A percentile compares a stretch with the other conserved stretches of the same genome.
Evolutionary conservation across 2,888 invertebrate species (phyloP).

Genomic region (Ochropleura plecta): DNA sequence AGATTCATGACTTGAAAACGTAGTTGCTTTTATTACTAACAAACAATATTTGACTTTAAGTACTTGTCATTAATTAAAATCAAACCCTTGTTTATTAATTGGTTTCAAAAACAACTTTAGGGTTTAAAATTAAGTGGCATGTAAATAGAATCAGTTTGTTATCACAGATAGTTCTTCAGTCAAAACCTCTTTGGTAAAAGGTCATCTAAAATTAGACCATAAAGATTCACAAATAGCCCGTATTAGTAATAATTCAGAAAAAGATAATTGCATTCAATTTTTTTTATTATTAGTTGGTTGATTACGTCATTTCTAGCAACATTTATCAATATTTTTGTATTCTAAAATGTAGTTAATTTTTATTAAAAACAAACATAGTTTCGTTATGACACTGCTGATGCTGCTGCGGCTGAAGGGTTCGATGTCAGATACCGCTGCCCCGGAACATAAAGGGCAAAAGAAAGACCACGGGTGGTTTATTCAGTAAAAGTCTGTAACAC

Average conservation of each 20-base stretch:
- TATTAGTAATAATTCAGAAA: background rate
- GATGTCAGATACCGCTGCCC: too few species aligned
- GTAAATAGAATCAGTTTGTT: slow-evolving; percentile 12
- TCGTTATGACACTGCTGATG: too few species aligned
- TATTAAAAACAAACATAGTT: too few species aligned
- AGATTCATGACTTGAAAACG: slow-evolving; percentile 25
- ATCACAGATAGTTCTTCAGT: background rate
- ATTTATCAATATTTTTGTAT: too few species aligned
- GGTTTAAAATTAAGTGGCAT: slow-evolving; percentile 15
- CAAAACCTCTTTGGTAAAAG: background rate
- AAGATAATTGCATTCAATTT: too few species aligned
- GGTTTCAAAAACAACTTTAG: background rate
- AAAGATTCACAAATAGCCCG: background rate
- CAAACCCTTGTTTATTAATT: slow-evolving; percentile 7
- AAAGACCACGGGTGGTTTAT: too few species aligned
- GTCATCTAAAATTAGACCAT: background rate
- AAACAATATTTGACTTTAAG: background rate
- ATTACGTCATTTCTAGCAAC: too few species aligned
- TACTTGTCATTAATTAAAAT: background rate
- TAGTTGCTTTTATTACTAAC: background rate
- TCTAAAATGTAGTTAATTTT: too few species aligned
- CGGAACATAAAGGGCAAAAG: too few species aligned
- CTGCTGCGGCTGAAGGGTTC: too few species aligned
- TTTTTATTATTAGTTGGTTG: too few species aligned
- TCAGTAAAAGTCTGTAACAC: too few species aligned